These are phyloP conservation scores for Vireo griseus DNA, from an alignment of 2,797 vertebrate genomes.

Conservation along the genomic window DNA sequence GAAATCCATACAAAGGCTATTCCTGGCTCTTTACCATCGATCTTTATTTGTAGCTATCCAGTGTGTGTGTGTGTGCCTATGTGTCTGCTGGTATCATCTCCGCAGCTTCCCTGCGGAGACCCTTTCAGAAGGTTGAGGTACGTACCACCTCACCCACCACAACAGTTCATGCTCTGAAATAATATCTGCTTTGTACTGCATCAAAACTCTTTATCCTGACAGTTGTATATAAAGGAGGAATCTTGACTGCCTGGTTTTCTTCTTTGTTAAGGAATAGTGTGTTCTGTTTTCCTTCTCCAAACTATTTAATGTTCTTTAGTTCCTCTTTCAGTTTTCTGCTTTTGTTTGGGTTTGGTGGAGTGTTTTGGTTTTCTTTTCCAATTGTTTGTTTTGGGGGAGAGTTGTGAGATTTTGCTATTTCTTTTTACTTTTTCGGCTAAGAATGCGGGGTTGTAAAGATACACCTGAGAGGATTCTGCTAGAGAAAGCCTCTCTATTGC, in stretches of 20 bases:
- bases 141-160: too few relatives aligned
- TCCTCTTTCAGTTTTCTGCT: background rate
- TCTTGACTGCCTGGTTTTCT: constrained; percentile 23
- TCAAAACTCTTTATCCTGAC: background rate
- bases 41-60: too few relatives aligned
- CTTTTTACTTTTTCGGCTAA: background rate
- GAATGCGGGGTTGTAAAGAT: background rate
- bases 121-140: too few relatives aligned
- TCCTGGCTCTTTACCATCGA: too few relatives aligned
- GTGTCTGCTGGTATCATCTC: too few relatives aligned
- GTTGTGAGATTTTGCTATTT: background rate
- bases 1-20: too few relatives aligned
- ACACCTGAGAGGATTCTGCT: background rate
- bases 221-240: background rate
- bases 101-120: too few relatives aligned
- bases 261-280: background rate
- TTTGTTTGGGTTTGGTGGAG: background rate
- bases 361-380: background rate
- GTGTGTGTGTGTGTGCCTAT: too few relatives aligned
- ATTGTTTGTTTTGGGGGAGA: background rate
- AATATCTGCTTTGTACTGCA: background rate
- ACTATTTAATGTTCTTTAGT: background rate
- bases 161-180: background rate
- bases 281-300: background rate
- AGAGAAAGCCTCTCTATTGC: background rate